These are phyloP conservation scores for Heliconius sara DNA, from an alignment of 2,888 invertebrate species.

Conservation along the genomic window DNA sequence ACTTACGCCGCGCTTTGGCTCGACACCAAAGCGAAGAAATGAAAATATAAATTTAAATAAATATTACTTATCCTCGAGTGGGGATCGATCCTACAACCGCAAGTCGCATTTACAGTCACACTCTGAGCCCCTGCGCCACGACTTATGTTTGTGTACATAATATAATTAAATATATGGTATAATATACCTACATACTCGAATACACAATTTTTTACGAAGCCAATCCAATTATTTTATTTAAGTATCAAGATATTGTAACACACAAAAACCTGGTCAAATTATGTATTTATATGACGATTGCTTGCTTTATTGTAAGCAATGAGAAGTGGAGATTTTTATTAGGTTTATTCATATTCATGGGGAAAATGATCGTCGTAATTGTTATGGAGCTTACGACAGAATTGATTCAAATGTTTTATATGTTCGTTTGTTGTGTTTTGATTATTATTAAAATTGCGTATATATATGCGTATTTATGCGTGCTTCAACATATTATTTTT, in stretches of 20 bases:
- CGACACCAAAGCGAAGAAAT: no score
- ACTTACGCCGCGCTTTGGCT: no score
- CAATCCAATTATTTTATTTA: slow-evolving; percentile 18
- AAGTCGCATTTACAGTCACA: no score
- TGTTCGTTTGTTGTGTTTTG: background rate
- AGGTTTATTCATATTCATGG: slow-evolving; percentile 51
- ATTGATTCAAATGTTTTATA: background rate
- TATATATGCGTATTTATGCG: no score
- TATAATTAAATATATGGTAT: no score
- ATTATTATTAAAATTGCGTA: no score
- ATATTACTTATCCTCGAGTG: no score
- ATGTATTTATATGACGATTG: slow-evolving; percentile 22
- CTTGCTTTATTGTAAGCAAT: slow-evolving; percentile 56
- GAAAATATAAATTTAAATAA: no score
- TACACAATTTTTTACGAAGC: background rate
- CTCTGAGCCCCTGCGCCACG: no score
- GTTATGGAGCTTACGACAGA: background rate
- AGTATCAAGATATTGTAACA: slow-evolving; percentile 29
- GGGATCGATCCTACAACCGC: no score
- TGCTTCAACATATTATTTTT: no score
- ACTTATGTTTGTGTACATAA: no score
- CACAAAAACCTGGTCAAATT: slow-evolving; percentile 36
- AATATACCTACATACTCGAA: background rate
- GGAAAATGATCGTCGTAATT: slow-evolving; percentile 26
- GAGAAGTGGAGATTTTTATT: slow-evolving; percentile 57